Base-by-base conservation (phyloP, 2,888 invertebrate species). In the Pyrocoelia pectoralis region DNA sequence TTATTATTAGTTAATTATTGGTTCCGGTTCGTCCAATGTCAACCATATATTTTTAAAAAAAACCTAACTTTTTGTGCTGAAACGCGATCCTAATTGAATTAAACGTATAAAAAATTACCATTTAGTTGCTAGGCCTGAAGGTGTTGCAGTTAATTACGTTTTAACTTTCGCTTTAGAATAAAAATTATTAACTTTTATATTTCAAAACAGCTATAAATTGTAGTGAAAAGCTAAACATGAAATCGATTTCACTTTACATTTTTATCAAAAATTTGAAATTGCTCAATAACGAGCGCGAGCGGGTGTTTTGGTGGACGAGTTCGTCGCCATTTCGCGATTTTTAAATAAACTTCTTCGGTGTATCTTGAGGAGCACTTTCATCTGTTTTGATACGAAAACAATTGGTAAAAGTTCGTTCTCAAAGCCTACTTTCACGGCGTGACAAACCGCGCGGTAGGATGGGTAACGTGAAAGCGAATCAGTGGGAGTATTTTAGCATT, bases 341-440 rank as follows among this genome's bases (percentile, higher is more conserved):
- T 33, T 2, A 33, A 33, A 33, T 8, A 8, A 33, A 33, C 33
- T 8, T 8, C n/a, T n/a, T 2, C 2, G 46, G n/a, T 46, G n/a
- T 6, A 61, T 59, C 50, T 60, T 58, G 49, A 61, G 52, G 60
- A 61, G 70, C 74, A 77, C 77, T 78, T 78, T 78, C 78, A 76
- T 77, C 75, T 72, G 72, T 52, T 66, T 59, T 28, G 48, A 61
- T 61, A 62, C 24, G 6, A 62, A 67, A 68, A 75, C 74, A 75
- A 75, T 74, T 71, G 79, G 79, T 79, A 79, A 79, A 79, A 80
- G 80, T 79, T 76, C 77, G 79, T 78, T 78, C 79, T 73, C 76
- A 69, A 79, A 78, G 76, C 79, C 80, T 80, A 80, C 80, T 80
- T 80, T 80, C 80, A 76, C 79, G 78, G 72, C 75, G 74, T 76